Evolutionary conservation across 2,797 vertebrate species (phyloP).

Genomic region (Spheniscus humboldti): DNA sequence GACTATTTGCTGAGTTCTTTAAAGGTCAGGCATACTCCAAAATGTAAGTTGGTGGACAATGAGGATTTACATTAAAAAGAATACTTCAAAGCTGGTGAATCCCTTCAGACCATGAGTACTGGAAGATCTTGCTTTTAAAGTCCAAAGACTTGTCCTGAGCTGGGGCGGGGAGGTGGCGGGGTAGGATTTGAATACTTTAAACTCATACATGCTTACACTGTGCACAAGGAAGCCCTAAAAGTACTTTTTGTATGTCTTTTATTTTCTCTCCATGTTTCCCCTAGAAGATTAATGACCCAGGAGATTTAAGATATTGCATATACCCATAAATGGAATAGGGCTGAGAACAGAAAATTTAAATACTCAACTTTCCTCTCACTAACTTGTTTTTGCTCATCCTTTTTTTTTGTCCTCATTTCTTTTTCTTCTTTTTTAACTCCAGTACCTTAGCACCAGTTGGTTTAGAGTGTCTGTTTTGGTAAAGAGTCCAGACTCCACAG

Average conservation of each 20-base stretch:
- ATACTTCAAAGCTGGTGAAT: not conserved
- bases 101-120: not conserved
- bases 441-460: not conserved
- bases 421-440: not conserved
- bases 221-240: not conserved
- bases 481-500: not conserved
- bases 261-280: not conserved
- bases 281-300: not conserved
- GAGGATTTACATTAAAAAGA: not conserved
- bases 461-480: not conserved
- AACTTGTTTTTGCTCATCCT: not conserved
- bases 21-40: not conserved
- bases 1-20: not conserved
- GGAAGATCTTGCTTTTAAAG: not conserved
- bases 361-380: not conserved
- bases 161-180: not conserved
- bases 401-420: not conserved
- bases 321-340: not conserved
- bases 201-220: not conserved
- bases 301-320: not conserved
- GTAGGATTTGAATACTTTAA: not conserved
- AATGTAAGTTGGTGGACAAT: not conserved
- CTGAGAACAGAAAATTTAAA: not conserved
- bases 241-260: not conserved
- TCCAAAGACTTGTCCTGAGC: not conserved